Evolutionary conservation across 2,797 vertebrate species (phyloP), one percentile per base, ranked within the genome.

Genomic region (Pempheris klunzingeri): DNA sequence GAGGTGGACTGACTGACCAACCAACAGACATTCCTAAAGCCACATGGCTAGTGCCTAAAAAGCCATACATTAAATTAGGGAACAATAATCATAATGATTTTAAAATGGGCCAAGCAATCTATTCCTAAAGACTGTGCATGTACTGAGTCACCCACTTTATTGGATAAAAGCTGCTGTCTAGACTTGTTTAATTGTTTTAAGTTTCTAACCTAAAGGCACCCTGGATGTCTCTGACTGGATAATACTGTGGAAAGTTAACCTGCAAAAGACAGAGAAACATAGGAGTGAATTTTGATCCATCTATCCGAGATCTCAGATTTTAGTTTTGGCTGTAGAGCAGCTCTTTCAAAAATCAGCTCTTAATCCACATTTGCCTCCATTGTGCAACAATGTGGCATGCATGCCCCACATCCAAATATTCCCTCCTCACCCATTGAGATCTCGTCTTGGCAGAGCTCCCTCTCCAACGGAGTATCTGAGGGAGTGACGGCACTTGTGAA

Each of bases 401-500:
- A 1, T 50, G 64, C 69, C 63, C 69, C 39, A 41, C 64, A 62
- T 54, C 66, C 67, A 61, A 17, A 79, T 34, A 60, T 34, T 71
- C 71, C 43, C 77, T 39, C 62, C 22, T 74, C 70, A 26, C 76
- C 73, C 69, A 28, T 12, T 75, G 74, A 88, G 80, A 80, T 71
- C 55, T 71, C 68, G 55, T 71, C 74, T 64, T 82, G 86, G 69
- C 78, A 12, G 55, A 14, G 30, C 64, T 4, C 10, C 1, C 60
- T 43, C 53, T 55, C 63, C 67, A 53, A 4, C 74, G n/a, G 63
- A 74, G 82, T 20, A 81, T 87, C 78, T 14, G 75, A 75, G 72
- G 76, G 73, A 81, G 74, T 83, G 89, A 88, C 75, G 67, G 36
- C 82, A 77, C 77, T 81, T 61, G 74, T 92, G 93, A 93, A 92